Evolutionary conservation across 2,113 vertebrate species (phyloP), one percentile per base, ranked within the genome.

Genomic region (Burhinus bistriatus): DNA sequence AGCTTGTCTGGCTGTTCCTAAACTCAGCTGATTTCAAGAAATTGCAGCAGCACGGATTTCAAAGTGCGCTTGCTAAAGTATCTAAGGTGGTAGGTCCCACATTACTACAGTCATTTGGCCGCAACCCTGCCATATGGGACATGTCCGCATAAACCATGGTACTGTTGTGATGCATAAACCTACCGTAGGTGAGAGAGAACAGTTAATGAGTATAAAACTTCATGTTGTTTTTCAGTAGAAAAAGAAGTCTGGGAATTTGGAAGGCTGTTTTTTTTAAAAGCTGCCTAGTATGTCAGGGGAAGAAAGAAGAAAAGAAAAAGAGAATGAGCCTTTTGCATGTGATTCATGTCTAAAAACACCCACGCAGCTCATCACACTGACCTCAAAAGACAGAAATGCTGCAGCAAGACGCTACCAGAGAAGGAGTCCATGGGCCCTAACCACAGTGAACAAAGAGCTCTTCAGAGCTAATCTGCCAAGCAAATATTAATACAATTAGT

Each of bases 341-440:
- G 91, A 96, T 96, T 96, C 83, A 18, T 96, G 94, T 91, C 94
- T 96, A 68, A 94, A 96, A 95, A 94, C 94, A 84, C 93, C 95
- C 94, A 96, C 80, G 3, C 93, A 96, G 76, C 93, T 96, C 87
- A 42, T 94, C 83, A 79, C 72, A 55, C 57, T 95, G 96, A 89
- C 91, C 89, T 95, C 93, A 91, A 96, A 97, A 96, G 95, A 12
- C 72, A 92, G 75, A 97, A 96, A 71, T 89, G 69, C 77, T 96
- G 89, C 87, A 84, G 68, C 89, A 94, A 96, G 93, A 62, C 32
- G 42, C n/a, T 94, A 94, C 32, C 86, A 95, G 87, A 92, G 89
- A 81, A 64, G 52, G 72, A 96, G 94, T 95, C 72, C 89, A 87
- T n/a, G 47, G 86, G 55, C 80, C 51, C 59, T 58, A 86, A 80